A percentile compares a stretch with the other conserved stretches of the same genome.
Evolutionary conservation across 2,113 vertebrate species (phyloP).

Genomic region (Bos taurus): ARS-UCD2.0 NC_037338.1:97651501-97652000

Average conservation of each 20-base stretch:
- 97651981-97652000: constrained; percentile 60
- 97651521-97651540: constrained; percentile 14
- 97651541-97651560: not conserved
- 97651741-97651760: not conserved
- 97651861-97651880: not conserved
- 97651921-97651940: constrained; percentile 47
- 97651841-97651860: constrained; percentile 5
- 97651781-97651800: not conserved
- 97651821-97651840: not conserved
- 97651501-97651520: not conserved
- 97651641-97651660: not conserved
- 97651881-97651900: not conserved
- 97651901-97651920: not conserved
- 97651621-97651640: not conserved
- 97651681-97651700: not conserved
- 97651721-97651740: not conserved
- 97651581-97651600: not conserved
- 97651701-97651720: not conserved
- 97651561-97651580: not conserved
- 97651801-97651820: not conserved
- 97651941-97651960: constrained; percentile 57
- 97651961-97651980: constrained; percentile 60
- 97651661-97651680: not conserved
- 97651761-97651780: not conserved
- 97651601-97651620: not conserved